Conservation (phyloP, 2,113 vertebrate genomes). For the Egretta garzetta region DNA sequence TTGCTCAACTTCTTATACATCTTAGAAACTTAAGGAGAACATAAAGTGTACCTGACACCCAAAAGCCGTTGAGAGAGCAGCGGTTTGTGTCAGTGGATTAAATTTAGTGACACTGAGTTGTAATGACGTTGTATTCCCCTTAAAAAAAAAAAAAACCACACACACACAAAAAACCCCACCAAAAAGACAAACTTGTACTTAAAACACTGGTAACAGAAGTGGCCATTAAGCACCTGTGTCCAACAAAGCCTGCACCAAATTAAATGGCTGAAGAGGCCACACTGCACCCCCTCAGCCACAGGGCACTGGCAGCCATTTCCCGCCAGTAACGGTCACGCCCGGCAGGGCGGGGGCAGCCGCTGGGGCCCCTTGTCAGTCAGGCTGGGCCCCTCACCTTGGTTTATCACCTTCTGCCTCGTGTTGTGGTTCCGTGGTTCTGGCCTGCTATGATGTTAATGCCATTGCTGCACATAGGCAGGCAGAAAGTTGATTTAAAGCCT, state of each 20-base stretch:
- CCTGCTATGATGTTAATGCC: accelerated
- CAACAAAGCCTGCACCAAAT: accelerated
- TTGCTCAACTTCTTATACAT: accelerated
- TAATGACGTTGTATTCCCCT: not conserved
- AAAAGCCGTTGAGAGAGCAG: not conserved
- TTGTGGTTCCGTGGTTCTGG: not conserved
- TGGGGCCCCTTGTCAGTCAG: accelerated
- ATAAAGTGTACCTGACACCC: not conserved
- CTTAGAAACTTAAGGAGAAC: not conserved
- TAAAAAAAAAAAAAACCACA: not conserved
- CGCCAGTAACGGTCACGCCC: accelerated
- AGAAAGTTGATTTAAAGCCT: not conserved
- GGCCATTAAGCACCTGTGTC: accelerated
- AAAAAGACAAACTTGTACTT: not conserved
- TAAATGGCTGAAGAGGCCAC: accelerated
- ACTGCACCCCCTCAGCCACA: accelerated
- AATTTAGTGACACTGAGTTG: not conserved
- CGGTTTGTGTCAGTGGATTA: not conserved
- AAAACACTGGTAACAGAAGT: not conserved
- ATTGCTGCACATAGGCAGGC: not conserved
- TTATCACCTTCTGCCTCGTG: accelerated
- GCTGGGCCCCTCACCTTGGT: accelerated
- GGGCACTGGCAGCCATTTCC: not conserved
- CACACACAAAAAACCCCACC: not conserved
- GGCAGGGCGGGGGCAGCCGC: accelerated